These are phyloP conservation scores for Myotis davidii DNA, from an alignment of 2,113 vertebrate genomes.

Conservation along the genomic window DNA sequence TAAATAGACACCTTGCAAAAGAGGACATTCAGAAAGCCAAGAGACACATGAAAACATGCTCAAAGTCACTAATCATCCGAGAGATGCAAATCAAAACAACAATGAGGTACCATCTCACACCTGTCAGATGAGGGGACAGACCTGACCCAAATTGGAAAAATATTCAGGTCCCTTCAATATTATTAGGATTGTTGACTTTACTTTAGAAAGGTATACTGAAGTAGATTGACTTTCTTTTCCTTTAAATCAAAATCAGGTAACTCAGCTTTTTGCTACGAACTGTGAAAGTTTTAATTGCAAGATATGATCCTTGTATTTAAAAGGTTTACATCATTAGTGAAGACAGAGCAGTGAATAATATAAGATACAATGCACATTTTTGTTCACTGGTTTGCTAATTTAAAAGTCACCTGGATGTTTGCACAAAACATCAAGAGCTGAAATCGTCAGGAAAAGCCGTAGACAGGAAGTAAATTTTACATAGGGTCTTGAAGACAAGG, in stretches of 20 bases:
- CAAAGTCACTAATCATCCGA: no score
- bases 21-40: no score
- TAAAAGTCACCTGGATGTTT: constrained; percentile 29
- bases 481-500: not conserved
- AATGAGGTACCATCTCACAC: no score
- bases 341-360: not conserved
- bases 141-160: not conserved
- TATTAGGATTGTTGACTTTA: not conserved
- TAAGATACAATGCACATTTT: not conserved
- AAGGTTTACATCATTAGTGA: not conserved
- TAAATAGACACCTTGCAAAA: no score
- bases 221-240: not conserved
- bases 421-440: not conserved
- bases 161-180: not conserved
- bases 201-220: not conserved
- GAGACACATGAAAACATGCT: no score
- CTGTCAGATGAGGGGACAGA: constrained; percentile 16
- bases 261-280: not conserved
- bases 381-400: not conserved
- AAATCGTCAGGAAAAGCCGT: not conserved
- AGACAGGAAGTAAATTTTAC: constrained; percentile 5
- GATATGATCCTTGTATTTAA: not conserved
- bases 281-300: not conserved
- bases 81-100: no score
- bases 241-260: not conserved